Percentiles rank a stretch among this genome's conserved stretches.
These are phyloP conservation scores for Pterocles gutturalis DNA, from an alignment of 2,113 vertebrate genomes.

Conservation along the genomic window DNA sequence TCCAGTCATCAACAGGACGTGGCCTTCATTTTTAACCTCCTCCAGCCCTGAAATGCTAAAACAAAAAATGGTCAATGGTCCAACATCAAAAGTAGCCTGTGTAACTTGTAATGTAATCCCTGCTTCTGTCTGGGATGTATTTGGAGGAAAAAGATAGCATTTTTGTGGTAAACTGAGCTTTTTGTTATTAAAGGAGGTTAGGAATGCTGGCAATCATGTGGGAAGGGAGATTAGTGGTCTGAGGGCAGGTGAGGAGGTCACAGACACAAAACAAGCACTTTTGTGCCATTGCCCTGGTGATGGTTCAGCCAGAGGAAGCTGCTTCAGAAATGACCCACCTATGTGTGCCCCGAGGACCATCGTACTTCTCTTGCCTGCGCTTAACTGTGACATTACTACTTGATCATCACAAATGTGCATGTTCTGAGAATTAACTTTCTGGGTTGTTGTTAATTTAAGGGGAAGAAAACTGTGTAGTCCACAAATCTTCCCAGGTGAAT, in stretches of 20 bases:
- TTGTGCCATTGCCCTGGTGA: background rate
- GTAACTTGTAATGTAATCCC: background rate
- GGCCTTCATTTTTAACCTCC: background rate
- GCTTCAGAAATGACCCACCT: background rate
- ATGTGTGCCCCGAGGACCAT: background rate
- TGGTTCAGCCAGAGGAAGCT: background rate
- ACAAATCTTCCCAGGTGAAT: background rate
- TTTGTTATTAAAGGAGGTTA: constrained; percentile 10
- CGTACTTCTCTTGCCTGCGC: background rate
- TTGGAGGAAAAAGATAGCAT: background rate
- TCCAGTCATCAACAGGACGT: background rate
- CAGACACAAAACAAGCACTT: background rate
- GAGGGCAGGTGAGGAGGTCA: constrained; percentile 20
- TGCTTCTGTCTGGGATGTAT: background rate
- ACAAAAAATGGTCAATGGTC: background rate
- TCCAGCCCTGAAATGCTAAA: background rate
- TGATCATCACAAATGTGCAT: background rate
- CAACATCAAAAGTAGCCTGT: background rate
- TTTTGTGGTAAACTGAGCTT: constrained; percentile 30
- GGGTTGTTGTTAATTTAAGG: background rate
- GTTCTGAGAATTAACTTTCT: background rate
- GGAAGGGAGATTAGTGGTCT: background rate
- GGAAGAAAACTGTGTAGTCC: background rate
- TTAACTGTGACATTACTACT: background rate
- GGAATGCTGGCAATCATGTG: constrained; percentile 30